These are phyloP conservation scores for Drosophila stalkeri DNA, from an alignment of 2,888 invertebrate genomes.

Conservation along the genomic window DNA sequence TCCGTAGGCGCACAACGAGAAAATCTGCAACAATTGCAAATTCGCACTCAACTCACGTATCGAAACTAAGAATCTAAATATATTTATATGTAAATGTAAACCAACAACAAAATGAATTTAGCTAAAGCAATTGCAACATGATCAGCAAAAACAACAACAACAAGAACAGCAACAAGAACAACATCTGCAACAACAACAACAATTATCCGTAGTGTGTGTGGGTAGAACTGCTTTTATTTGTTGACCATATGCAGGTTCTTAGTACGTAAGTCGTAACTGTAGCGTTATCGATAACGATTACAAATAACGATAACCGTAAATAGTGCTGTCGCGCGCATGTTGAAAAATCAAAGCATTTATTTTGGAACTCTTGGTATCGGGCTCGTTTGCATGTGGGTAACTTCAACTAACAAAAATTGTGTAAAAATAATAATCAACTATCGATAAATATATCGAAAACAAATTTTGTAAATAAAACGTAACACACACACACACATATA, in stretches of 20 bases:
- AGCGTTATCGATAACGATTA: conserved; percentile 30
- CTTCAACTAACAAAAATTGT: conserved; percentile 37
- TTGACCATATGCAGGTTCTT: conserved; percentile 21
- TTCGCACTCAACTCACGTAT: conserved; percentile 55
- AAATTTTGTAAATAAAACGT: conserved; percentile 55
- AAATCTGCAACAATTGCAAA: conserved; percentile 50
- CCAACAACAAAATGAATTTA: conserved; percentile 16
- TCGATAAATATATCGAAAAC: conserved; percentile 5
- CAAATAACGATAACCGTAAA: conserved; percentile 15
- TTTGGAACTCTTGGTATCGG: background rate
- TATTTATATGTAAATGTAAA: conserved; percentile 8
- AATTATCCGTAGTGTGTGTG: conserved; percentile 30
- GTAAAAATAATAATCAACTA: background rate
- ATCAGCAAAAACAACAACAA: conserved; percentile 23
- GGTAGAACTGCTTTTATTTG: conserved; percentile 31
- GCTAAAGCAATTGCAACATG: conserved; percentile 24
- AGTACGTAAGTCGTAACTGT: conserved; percentile 46
- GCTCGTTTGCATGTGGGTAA: conserved; percentile 42
- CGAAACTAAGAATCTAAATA: conserved; percentile 20
- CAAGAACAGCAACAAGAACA: conserved; percentile 15
- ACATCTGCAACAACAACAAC: conserved; percentile 19
- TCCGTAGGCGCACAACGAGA: conserved; percentile 51
- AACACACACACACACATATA: conserved; percentile 24
- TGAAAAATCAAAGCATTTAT: background rate
- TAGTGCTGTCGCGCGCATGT: conserved; percentile 24